Percentiles rank a stretch among this genome's conserved stretches.
Evolutionary conservation across 2,797 vertebrate genomes (phyloP).

Genomic region (Typhlichthys subterraneus): DNA sequence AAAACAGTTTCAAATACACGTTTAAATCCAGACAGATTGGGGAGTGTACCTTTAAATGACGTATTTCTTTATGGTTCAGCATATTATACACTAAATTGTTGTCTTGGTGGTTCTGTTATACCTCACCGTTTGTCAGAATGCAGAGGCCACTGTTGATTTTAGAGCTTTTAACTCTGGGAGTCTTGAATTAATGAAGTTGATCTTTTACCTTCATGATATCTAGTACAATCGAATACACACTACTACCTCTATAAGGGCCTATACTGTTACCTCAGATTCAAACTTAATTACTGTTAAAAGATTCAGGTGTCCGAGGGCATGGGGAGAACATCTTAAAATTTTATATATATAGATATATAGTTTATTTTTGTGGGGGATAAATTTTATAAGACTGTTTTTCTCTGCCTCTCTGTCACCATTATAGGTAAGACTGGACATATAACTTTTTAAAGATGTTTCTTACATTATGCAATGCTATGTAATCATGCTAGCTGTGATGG

Average conservation of each 20-base stretch:
- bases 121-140: constrained; percentile 70
- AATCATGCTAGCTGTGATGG: constrained; percentile 80
- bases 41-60: no score
- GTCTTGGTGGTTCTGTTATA: constrained; percentile 51
- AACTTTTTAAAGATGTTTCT: constrained; percentile 75
- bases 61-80: constrained; percentile 4
- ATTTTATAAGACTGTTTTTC: constrained; percentile 92
- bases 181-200: constrained; percentile 77
- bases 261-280: constrained; percentile 94
- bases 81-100: constrained; percentile 18
- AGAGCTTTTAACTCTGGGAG: constrained; percentile 73
- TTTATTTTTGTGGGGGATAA: constrained; percentile 94
- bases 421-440: constrained; percentile 86
- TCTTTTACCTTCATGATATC: constrained; percentile 79
- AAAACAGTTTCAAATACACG: no score
- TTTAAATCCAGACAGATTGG: no score
- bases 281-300: constrained; percentile 82
- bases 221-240: constrained; percentile 92
- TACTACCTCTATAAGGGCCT: constrained; percentile 93
- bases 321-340: constrained; percentile 87
- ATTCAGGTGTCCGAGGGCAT: constrained; percentile 82
- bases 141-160: constrained; percentile 58
- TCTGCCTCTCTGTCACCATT: constrained; percentile 83
- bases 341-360: constrained; percentile 88
- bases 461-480: constrained; percentile 84